Evolutionary conservation across 2,888 invertebrate species (phyloP), one percentile per base, ranked within the genome.

Genomic region (Temnothorax ravouxi): DNA sequence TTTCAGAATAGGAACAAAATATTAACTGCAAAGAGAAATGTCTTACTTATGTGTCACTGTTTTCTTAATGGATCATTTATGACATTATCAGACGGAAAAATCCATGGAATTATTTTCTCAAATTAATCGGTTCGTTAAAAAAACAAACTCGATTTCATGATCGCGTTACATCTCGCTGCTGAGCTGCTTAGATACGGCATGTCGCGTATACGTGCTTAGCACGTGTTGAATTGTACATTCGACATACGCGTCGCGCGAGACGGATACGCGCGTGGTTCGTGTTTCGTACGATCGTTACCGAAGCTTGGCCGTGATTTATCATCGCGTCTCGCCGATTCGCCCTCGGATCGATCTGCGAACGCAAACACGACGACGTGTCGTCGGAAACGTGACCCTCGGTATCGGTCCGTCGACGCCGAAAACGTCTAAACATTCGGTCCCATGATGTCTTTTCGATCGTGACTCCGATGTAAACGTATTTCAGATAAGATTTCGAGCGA

Each of bases 261-360:
- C 81, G 50, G 29, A 52, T 25, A 59, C 50, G 50, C 72, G 80
- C 72, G 80, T 83, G 54, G 69, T 61, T 77, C 64, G 69, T 80
- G 82, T 85, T 87, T 77, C 61, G 21, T 41, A 21, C 82, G 75
- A 81, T 34, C 84, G 83, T 87, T 87, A 81, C 66, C 61, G 62
- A 87, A 59, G 88, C 83, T 88, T 82, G 50, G 59, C 29, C 54
- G 29, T 87, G 90, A 88, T 89, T 90, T 89, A 89, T 88, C 71
- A 81, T 77, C 80, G 75, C 69, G 72, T 86, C 79, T 83, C 77
- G 29, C 59, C 82, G 84, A 71, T 61, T 84, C 56, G 29, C 29
- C 47, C 66, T 62, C 83, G 64, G 38, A 56, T 79, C 82, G 62
- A 86, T 84, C 54, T 84, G 56, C 18, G 85, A 54, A 54, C 80